A percentile compares a stretch with the other conserved stretches of the same genome.
phyloP scores from a whole-genome alignment of 2,113 vertebrate genomes.

The Ptilonorhynchus violaceus region DNA sequence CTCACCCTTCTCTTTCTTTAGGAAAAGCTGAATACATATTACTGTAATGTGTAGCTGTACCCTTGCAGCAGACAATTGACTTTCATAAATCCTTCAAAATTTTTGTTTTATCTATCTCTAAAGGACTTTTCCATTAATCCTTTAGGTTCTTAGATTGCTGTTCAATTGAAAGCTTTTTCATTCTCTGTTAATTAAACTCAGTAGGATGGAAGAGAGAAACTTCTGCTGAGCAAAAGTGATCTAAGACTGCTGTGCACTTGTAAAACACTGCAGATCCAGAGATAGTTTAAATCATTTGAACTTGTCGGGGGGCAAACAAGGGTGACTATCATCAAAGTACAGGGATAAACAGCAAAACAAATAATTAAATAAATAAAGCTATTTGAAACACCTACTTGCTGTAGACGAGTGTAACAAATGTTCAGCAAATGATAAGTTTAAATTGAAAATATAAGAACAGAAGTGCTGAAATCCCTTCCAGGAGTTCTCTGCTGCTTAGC shows the following conservation, averaged over 20 bases:
- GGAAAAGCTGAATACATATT: not conserved
- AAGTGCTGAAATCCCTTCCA: not conserved
- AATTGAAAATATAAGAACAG: not conserved
- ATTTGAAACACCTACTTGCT: not conserved
- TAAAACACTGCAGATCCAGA: not conserved
- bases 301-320: rapidly evolving
- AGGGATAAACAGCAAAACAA: not conserved
- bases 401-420: not conserved
- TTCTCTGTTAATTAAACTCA: not conserved
- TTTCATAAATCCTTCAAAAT: not conserved
- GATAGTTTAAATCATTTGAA: not conserved
- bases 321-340: not conserved
- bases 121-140: not conserved
- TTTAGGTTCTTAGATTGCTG: not conserved
- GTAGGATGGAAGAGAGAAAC: not conserved
- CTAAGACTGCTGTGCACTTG: not conserved
- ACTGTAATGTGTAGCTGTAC: not conserved
- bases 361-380: not conserved
- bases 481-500: not conserved
- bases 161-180: not conserved
- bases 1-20: not conserved
- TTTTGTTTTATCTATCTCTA: not conserved
- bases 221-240: not conserved
- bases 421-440: not conserved
- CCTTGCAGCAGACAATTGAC: not conserved